Conservation (phyloP, 2,113 vertebrate species). For the Andinoacara biseriatus region DNA sequence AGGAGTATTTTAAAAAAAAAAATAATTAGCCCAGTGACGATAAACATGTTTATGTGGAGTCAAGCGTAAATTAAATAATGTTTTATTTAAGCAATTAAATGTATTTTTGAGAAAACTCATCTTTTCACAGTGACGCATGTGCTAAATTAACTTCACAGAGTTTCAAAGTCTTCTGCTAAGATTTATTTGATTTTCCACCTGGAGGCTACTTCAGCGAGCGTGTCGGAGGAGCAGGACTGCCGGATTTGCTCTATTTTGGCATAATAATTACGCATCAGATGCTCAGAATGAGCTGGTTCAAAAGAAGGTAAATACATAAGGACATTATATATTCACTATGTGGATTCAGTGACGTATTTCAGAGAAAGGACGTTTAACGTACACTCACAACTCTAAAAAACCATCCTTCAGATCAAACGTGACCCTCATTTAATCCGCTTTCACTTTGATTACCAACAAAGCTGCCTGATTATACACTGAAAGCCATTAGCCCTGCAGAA, state of each 20-base stretch:
- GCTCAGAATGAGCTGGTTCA: conserved; percentile 29
- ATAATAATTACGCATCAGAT: conserved; percentile 44
- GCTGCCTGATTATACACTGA: neutral
- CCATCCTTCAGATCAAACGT: neutral
- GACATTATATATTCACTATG: conserved; percentile 34
- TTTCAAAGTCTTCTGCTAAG: conserved; percentile 6
- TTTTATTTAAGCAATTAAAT: neutral
- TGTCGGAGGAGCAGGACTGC: conserved; percentile 27
- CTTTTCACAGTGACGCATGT: neutral
- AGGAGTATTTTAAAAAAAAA: conserved; percentile 10
- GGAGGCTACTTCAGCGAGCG: conserved; percentile 17
- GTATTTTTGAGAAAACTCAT: neutral
- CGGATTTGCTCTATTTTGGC: conserved; percentile 38
- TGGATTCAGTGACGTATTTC: conserved; percentile 33
- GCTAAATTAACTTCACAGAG: neutral
- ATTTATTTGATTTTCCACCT: conserved; percentile 38
- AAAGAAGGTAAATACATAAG: conserved; percentile 9
- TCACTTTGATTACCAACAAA: conserved; percentile 16
- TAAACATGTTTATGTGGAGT: neutral
- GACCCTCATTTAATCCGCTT: conserved; percentile 9
- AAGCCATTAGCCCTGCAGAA: neutral
- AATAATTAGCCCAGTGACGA: neutral
- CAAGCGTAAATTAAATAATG: neutral
- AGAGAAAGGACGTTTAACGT: conserved; percentile 15
- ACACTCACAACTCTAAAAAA: neutral